phyloP scores from a whole-genome alignment of 2,797 vertebrate genomes.

The Coccyzus lansbergi region DNA sequence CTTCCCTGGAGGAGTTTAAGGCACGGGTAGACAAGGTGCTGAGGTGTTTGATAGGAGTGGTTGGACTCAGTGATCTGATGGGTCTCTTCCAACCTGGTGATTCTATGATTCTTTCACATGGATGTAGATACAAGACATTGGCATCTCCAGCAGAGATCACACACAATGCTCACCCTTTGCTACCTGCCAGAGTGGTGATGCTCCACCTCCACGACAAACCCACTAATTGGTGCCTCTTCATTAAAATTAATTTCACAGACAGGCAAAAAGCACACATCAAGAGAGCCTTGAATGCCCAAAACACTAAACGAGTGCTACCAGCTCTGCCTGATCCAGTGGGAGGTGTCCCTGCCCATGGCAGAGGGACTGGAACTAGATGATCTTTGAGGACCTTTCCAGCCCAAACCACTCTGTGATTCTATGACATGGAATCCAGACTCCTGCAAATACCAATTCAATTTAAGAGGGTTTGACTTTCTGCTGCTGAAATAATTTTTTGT shows the following conservation, averaged over 20 bases:
- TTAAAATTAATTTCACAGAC: neutral
- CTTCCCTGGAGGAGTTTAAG: too few relatives aligned
- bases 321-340: neutral
- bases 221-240: neutral
- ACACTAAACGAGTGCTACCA: neutral
- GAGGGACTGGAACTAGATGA: too few relatives aligned
- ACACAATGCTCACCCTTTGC: neutral
- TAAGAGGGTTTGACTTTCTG: accelerated
- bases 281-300: neutral
- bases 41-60: too few relatives aligned
- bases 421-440: neutral
- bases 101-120: too few relatives aligned
- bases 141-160: neutral
- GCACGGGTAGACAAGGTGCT: too few relatives aligned
- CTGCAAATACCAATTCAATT: neutral
- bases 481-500: neutral
- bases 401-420: too few relatives aligned
- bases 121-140: accelerated
- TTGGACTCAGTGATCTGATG: too few relatives aligned
- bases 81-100: too few relatives aligned
- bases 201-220: neutral
- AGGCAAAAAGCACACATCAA: neutral
- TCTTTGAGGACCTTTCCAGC: too few relatives aligned
- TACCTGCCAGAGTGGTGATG: neutral
- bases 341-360: too few relatives aligned